phyloP scores from a whole-genome alignment of 2,888 invertebrate genomes.

The Odontothrips loti region DNA sequence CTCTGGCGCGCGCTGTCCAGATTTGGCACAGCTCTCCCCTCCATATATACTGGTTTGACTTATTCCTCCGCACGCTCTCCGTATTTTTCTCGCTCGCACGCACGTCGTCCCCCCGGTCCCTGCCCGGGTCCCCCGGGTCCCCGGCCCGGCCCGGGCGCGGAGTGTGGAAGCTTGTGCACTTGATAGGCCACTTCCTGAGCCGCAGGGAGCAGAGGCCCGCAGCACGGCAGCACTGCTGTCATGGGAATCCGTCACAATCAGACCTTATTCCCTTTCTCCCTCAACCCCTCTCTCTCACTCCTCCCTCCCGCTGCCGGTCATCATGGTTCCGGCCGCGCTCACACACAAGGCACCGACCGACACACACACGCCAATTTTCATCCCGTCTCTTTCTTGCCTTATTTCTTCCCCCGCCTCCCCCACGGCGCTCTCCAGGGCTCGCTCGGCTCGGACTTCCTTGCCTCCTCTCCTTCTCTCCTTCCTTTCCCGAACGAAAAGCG shows the following conservation, averaged over 20 bases:
- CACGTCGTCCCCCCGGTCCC: neutral
- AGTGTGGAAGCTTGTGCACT: conserved; percentile 19
- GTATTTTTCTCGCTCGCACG: neutral
- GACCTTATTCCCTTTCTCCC: neutral
- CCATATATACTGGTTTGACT: neutral
- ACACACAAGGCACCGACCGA: too few relatives aligned
- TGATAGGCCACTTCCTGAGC: conserved; percentile 23
- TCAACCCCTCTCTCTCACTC: neutral
- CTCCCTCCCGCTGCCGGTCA: neutral
- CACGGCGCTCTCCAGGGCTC: too few relatives aligned
- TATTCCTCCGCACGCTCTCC: neutral
- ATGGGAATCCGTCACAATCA: conserved; percentile 26
- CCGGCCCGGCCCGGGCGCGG: neutral
- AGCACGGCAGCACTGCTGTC: neutral
- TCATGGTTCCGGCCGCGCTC: too few relatives aligned
- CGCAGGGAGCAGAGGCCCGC: neutral
- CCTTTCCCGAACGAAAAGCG: too few relatives aligned
- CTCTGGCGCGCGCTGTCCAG: neutral
- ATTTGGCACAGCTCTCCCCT: neutral
- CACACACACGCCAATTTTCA: neutral
- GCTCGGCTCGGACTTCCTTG: too few relatives aligned
- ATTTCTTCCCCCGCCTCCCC: too few relatives aligned
- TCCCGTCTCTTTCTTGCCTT: neutral
- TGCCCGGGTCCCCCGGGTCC: neutral
- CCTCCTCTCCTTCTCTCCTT: too few relatives aligned